phyloP scores from a whole-genome alignment of 2,113 vertebrate genomes.

The Catagonus wagneri region DNA sequence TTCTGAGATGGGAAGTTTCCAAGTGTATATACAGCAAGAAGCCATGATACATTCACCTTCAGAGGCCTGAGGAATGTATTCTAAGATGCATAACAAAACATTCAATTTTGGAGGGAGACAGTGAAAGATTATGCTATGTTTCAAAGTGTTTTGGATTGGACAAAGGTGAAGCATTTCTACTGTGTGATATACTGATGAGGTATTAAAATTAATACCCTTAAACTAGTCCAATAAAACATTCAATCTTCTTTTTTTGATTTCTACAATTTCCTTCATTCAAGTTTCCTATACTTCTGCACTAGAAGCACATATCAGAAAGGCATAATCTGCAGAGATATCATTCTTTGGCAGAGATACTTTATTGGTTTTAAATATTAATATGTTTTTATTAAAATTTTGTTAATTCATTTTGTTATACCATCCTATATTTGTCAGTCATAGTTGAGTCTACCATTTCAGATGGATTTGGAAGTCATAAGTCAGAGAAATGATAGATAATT shows the following conservation, averaged over 20 bases:
- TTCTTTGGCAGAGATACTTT: neutral
- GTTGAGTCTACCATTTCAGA: neutral
- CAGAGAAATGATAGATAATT: neutral
- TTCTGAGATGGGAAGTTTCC: constrained; percentile 59
- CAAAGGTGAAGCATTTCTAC: neutral
- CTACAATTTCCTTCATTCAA: neutral
- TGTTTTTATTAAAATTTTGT: neutral
- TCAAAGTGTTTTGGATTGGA: neutral
- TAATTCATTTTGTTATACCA: constrained; percentile 21
- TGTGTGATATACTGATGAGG: neutral
- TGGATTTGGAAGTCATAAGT: neutral
- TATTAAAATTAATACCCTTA: constrained; percentile 28
- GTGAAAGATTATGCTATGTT: constrained; percentile 23
- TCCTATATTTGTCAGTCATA: constrained; percentile 1
- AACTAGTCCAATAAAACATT: neutral
- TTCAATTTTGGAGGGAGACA: constrained; percentile 8
- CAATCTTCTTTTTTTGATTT: neutral
- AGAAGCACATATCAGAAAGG: neutral
- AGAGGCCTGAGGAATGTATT: constrained; percentile 29
- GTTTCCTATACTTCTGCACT: constrained; percentile 3
- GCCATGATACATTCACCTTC: constrained; percentile 53
- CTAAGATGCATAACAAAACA: constrained; percentile 23
- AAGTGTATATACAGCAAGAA: constrained; percentile 27
- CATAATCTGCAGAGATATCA: neutral
- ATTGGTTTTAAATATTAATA: neutral